Evolutionary conservation across 2,113 vertebrate genomes (phyloP).

Genomic region (Tenebrosternarchus preto): DNA sequence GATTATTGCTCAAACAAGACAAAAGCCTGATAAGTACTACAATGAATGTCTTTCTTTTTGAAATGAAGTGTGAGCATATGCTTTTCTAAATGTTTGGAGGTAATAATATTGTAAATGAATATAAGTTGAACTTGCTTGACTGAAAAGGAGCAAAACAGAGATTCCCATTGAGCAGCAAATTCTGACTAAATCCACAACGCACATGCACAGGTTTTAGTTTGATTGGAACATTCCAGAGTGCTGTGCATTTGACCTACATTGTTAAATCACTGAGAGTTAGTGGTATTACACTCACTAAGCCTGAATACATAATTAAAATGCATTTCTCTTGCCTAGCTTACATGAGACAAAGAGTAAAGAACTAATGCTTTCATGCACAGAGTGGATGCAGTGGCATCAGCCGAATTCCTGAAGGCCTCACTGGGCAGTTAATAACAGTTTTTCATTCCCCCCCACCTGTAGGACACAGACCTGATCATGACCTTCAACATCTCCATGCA

Average conservation of each 20-base stretch:
- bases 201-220: conserved; percentile 41
- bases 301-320: conserved; percentile 37
- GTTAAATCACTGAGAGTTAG: conserved; percentile 38
- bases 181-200: not conserved
- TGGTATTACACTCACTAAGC: conserved; percentile 32
- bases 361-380: not conserved
- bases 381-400: too few species aligned
- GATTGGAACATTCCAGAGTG: conserved; percentile 46
- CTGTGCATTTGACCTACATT: conserved; percentile 46
- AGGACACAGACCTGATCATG: conserved; percentile 98
- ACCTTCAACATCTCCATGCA: conserved; percentile 99
- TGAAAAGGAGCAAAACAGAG: not conserved
- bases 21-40: not conserved
- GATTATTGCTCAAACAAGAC: conserved; percentile 32
- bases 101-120: not conserved
- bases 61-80: not conserved
- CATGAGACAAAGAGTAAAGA: not conserved
- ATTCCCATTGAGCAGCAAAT: not conserved
- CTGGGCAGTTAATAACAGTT: too few species aligned
- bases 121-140: not conserved
- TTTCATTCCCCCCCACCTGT: conserved; percentile 47
- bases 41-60: not conserved
- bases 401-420: not conserved
- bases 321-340: not conserved
- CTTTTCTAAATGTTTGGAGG: not conserved